Conservation (phyloP, 1,140 invertebrate species). For the Drosophila seguyi region DNA sequence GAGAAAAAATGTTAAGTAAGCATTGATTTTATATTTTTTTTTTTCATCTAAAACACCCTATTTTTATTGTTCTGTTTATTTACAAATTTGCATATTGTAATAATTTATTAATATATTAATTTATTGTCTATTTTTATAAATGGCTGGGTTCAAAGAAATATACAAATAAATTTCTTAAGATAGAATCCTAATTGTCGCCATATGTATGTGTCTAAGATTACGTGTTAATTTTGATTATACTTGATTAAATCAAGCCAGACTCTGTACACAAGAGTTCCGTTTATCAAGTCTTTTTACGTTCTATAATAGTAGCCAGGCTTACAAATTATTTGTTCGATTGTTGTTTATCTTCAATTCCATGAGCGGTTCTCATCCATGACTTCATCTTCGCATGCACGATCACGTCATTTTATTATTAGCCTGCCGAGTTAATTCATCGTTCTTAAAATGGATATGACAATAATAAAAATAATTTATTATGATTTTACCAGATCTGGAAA, state of each 20-base stretch:
- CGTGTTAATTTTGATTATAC: slow-evolving; percentile 4
- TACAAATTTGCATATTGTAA: neutral
- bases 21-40: no score
- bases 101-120: slow-evolving; percentile 21
- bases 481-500: slow-evolving; percentile 4
- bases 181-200: neutral
- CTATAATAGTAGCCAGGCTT: neutral
- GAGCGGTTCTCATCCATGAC: slow-evolving; percentile 1
- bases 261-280: neutral
- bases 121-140: slow-evolving; percentile 18
- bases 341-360: slow-evolving; percentile 1
- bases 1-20: no score
- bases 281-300: slow-evolving; percentile 7
- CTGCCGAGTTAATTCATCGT: slow-evolving; percentile 19
- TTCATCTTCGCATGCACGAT: slow-evolving; percentile 23
- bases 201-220: neutral
- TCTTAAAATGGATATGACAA: neutral
- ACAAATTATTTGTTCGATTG: slow-evolving; percentile 19
- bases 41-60: neutral
- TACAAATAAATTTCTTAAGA: neutral
- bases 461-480: neutral
- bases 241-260: slow-evolving; percentile 1
- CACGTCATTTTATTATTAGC: slow-evolving; percentile 28
- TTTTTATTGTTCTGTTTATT: neutral
- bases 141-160: slow-evolving; percentile 1